phyloP scores from a whole-genome alignment of 2,797 vertebrate genomes.

The Lacerta agilis region DNA sequence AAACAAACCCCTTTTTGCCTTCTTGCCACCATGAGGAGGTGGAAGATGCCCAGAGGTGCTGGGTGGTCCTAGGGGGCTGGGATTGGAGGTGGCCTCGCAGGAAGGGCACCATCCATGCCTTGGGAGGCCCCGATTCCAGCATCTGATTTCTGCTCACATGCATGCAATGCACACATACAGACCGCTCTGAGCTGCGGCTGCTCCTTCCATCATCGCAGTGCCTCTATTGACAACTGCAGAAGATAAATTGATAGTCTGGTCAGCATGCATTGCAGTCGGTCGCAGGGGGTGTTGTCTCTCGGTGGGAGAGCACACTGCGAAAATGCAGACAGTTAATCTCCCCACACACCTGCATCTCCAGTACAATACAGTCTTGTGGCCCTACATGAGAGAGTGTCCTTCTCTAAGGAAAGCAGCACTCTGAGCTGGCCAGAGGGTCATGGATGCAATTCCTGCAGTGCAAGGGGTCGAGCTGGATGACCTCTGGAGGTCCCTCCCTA shows the following conservation, averaged over 20 bases:
- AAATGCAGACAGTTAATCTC: no score
- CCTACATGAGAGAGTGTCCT: neutral
- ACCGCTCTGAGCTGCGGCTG: neutral
- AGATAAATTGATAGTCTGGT: constrained; percentile 38
- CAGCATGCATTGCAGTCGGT: constrained; percentile 24
- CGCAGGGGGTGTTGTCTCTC: neutral
- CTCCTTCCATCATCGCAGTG: neutral
- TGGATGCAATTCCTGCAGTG: no score
- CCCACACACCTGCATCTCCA: neutral
- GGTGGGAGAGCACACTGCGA: neutral
- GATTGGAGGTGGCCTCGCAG: no score
- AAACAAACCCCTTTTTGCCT: neutral
- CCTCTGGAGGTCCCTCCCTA: no score
- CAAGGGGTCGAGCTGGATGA: no score
- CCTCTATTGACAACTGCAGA: constrained; percentile 29
- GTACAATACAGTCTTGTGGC: neutral
- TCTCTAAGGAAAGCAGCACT: neutral
- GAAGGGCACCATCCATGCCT: no score
- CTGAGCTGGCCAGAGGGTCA: neutral
- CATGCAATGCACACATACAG: neutral
- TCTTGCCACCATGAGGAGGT: no score
- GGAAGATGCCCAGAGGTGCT: neutral
- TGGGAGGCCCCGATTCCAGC: no score
- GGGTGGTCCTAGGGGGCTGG: no score
- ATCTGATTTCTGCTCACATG: neutral